These are phyloP conservation scores for Drosophila sturtevanti DNA, from an alignment of 1,140 invertebrate species.

Conservation along the genomic window DNA sequence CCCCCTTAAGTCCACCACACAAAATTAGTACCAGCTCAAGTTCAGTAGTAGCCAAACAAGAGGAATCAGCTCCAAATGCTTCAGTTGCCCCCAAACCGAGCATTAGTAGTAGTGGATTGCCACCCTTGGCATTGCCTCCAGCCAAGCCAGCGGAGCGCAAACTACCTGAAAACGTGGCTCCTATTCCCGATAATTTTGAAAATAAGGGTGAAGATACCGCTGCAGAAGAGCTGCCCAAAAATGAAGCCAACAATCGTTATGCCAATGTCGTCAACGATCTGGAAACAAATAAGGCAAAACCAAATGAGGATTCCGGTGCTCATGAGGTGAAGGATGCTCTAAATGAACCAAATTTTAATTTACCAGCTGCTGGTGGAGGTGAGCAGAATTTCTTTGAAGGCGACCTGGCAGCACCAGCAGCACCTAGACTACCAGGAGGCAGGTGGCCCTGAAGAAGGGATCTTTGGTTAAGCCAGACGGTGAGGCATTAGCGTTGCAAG, in stretches of 20 bases:
- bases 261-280: constrained; percentile 67
- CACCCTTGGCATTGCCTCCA: constrained; percentile 63
- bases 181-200: constrained; percentile 79
- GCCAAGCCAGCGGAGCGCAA: constrained; percentile 67
- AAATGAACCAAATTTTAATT: constrained; percentile 76
- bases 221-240: constrained; percentile 67
- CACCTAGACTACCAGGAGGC: neutral
- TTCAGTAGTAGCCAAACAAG: constrained; percentile 18
- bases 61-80: constrained; percentile 39
- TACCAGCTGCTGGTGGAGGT: constrained; percentile 58
- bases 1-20: constrained; percentile 64
- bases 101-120: constrained; percentile 58
- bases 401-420: constrained; percentile 35
- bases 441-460: constrained; percentile 23
- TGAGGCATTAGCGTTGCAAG: constrained; percentile 45
- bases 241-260: constrained; percentile 79
- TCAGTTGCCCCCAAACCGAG: constrained; percentile 49
- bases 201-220: constrained; percentile 64
- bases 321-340: constrained; percentile 79
- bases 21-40: constrained; percentile 49
- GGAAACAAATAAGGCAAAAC: constrained; percentile 45
- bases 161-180: constrained; percentile 78
- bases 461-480: constrained; percentile 36
- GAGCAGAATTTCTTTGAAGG: constrained; percentile 72
- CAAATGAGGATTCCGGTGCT: constrained; percentile 68